These are phyloP conservation scores for Rhogogaster chlorosoma DNA, from an alignment of 2,888 invertebrate species.

Conservation along the genomic window DNA sequence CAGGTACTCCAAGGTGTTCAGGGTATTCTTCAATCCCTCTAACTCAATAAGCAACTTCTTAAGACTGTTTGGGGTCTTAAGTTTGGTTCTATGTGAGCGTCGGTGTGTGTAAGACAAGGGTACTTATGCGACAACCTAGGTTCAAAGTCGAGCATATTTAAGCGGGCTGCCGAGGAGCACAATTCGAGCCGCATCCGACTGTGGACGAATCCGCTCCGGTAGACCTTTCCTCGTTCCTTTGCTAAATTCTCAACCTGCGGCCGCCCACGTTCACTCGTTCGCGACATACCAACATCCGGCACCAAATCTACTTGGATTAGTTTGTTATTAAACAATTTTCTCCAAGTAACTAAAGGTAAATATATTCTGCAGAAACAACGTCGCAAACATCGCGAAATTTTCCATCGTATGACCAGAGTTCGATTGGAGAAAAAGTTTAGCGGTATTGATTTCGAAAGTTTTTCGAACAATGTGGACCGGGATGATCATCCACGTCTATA, in stretches of 20 bases:
- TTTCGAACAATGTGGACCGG: not conserved
- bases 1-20: constrained; percentile 71
- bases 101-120: constrained; percentile 61
- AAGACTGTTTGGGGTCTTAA: constrained; percentile 76
- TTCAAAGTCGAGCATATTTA: constrained; percentile 68
- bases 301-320: constrained; percentile 70
- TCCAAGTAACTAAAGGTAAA: constrained; percentile 67
- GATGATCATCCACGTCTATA: constrained; percentile 44
- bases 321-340: constrained; percentile 72
- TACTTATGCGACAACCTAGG: constrained; percentile 66
- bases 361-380: not conserved
- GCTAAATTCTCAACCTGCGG: constrained; percentile 64
- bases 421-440: not conserved
- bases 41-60: constrained; percentile 74
- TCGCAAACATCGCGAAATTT: not conserved
- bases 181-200: constrained; percentile 74
- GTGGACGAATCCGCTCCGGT: constrained; percentile 66
- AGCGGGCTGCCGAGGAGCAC: constrained; percentile 62
- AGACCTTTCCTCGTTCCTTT: constrained; percentile 64
- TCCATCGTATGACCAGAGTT: not conserved
- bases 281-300: constrained; percentile 48
- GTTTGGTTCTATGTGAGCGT: constrained; percentile 50
- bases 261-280: constrained; percentile 54
- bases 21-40: constrained; percentile 72
- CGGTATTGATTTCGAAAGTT: not conserved